Evolutionary conservation across 1,140 invertebrate genomes (phyloP), one percentile per base, ranked within the genome.

Genomic region (Monomorium pharaonis): DNA sequence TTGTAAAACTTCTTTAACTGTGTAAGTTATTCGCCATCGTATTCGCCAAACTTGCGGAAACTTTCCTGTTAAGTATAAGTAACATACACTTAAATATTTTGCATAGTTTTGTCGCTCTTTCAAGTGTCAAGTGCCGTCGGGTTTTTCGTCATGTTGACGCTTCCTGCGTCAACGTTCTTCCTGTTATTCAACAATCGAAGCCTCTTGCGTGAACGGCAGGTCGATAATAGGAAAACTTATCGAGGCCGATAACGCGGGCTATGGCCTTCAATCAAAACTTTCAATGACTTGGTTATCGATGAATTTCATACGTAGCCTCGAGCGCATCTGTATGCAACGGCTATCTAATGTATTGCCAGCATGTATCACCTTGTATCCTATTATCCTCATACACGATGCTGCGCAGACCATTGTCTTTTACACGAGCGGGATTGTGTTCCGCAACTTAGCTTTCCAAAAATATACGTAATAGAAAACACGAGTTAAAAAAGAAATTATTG

Each of bases 191-290:
- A 81, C 67, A 51, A 76, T 75, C 33, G 24, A 76, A 80, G 37
- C 33, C 24, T 47, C 51, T 77, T 88, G 21, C 51, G 33, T 88
- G 42, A 70, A 16, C 47, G 58, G 18, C 24, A 51, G 33, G 42
- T 37, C 60, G 72, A 58, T 69, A 76, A 89, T 88, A 86, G 70
- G 84, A 62, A 84, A 89, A 86, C 77, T 84, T 84, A 42, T 63
- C 30, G 54, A 78, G 56, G 56, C 75, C 78, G 70, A n/a, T 56
- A 88, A 62, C 60, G 37, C 49, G 62, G 24, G 70, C 84, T 74
- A 42, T 75, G n/a, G 42, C 56, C 47, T 88, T 89, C 87, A 88
- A 86, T 88, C 84, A 84, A 88, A 89, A 86, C 74, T 88, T 89
- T 27, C 84, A 78, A 78, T 86, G 83, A 85, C 75, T 85, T 87